Evolutionary conservation across 2,888 invertebrate species (phyloP), one percentile per base, ranked within the genome.

Genomic region (Colletes collaris): DNA sequence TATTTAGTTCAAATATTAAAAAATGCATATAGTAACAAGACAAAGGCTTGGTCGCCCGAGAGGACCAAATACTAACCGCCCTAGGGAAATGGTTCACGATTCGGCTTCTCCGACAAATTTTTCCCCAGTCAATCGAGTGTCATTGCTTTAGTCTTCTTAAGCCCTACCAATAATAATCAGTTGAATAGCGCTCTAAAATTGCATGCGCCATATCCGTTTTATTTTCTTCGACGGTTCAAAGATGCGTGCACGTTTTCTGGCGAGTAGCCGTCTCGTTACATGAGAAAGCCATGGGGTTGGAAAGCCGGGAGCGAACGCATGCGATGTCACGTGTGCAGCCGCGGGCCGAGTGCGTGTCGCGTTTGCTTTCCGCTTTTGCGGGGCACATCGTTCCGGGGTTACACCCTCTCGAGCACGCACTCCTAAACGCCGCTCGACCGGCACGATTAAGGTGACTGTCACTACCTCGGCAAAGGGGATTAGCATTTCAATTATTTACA

Each of bases 401-500:
- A 84, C 91, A 85, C 91, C 88, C 91, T 82, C 85, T 87, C 80
- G 75, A 83, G 77, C 81, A 85, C 83, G 82, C 87, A 83, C 76
- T 60, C 3, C 7, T 67, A 81, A 85, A 82, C 76, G 79, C 63
- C 77, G 74, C 64, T 66, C 72, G 63, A 58, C 70, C 65, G 56
- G 49, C 77, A 67, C 76, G 83, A 87, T 85, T 81, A 78, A 77
- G 66, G 68, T 62, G 73, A 66, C 74, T 77, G 82, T 76, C 82
- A 76, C 63, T 75, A 63, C 73, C 70, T 73, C 64, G 76, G 73
- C 63, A 85, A 85, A 83, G 79, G 82, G 90, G 93, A 93, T 93
- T 93, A 92, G 90, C 89, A 89, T 93, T 92, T 92, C 92, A 92
- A 92, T 92, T 92, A 92, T 93, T 93, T 92, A 89, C 86, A 90